These are phyloP conservation scores for Ladona fulva DNA, from an alignment of 1,140 invertebrate genomes.

Conservation along the genomic window DNA sequence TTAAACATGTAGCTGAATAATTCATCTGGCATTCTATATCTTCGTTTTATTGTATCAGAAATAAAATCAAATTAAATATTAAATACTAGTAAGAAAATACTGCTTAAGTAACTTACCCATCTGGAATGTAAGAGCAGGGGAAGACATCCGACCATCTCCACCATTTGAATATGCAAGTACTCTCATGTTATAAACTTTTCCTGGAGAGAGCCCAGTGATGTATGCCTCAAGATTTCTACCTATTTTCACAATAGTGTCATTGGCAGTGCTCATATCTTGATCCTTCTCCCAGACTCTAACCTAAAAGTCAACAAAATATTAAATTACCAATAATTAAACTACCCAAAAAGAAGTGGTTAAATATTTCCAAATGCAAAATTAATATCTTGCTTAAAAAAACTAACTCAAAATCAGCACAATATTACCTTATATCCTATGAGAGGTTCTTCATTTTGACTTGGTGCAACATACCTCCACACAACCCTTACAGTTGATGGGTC, in stretches of 20 bases:
- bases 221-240: constrained; percentile 68
- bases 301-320: constrained; percentile 32
- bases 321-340: background rate
- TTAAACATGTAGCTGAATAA: too few relatives aligned
- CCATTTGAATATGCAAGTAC: constrained; percentile 88
- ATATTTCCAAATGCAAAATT: background rate
- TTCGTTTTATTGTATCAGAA: too few relatives aligned
- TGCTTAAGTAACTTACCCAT: constrained; percentile 49
- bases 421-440: constrained; percentile 82
- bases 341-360: background rate
- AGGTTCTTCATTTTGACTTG: constrained; percentile 83
- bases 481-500: constrained; percentile 80
- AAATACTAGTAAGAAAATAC: too few relatives aligned
- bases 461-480: constrained; percentile 86
- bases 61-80: too few relatives aligned
- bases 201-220: constrained; percentile 68
- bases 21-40: too few relatives aligned
- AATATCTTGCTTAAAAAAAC: background rate
- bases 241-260: constrained; percentile 69
- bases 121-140: constrained; percentile 76
- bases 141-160: constrained; percentile 93
- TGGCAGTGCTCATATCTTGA: constrained; percentile 83
- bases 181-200: constrained; percentile 78
- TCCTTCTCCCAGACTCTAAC: constrained; percentile 86
- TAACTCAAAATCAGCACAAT: background rate